Percentiles rank a stretch among this genome's conserved stretches.
Conservation (phyloP, 2,797 vertebrate genomes). For the Anguilla pacifica region DNA sequence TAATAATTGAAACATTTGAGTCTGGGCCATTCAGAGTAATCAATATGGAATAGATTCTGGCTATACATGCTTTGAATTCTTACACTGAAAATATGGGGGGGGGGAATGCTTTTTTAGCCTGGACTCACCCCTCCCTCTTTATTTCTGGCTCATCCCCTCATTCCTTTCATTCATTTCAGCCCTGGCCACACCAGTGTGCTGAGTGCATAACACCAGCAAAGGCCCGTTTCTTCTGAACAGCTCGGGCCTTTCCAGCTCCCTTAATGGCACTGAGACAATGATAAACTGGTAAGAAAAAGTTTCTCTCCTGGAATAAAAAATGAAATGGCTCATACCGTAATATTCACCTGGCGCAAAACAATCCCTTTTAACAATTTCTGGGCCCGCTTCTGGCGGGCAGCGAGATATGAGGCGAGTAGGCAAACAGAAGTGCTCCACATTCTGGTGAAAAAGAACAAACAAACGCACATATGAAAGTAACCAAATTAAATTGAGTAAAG, state of each 20-base stretch:
- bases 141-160: neutral
- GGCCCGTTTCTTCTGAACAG: neutral
- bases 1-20: neutral
- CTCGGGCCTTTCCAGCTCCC: neutral
- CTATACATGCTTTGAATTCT: neutral
- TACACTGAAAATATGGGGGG: neutral
- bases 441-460: constrained; percentile 53
- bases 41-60: neutral
- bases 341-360: constrained; percentile 8
- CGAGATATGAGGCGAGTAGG: constrained; percentile 3
- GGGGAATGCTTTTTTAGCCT: neutral
- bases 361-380: constrained; percentile 19
- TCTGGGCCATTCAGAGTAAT: neutral
- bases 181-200: neutral
- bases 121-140: neutral
- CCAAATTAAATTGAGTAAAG: constrained; percentile 60
- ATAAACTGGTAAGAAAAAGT: neutral
- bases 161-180: neutral
- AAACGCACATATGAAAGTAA: constrained; percentile 47
- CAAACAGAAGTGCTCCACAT: constrained; percentile 19
- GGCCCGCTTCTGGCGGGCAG: neutral
- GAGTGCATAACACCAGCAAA: neutral
- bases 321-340: neutral
- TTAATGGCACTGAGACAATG: constrained; percentile 7
- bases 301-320: neutral